These are phyloP conservation scores for Diadema setosum DNA, from an alignment of 35 echinoderm and acorn worm genomes.

Conservation along the genomic window DNA sequence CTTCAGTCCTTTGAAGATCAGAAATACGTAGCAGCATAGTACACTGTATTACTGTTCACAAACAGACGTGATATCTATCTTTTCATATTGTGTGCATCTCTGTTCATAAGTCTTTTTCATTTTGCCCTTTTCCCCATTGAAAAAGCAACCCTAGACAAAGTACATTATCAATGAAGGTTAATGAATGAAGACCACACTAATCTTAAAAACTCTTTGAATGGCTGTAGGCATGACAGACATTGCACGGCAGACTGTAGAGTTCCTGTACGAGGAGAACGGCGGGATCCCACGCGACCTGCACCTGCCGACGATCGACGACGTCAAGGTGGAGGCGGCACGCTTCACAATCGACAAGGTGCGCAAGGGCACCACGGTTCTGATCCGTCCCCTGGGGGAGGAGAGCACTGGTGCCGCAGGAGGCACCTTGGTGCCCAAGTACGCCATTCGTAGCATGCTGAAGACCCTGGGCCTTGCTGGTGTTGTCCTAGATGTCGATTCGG, in stretches of 20 bases:
- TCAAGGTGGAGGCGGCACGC: conserved; percentile 67
- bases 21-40: no score
- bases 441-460: conserved; percentile 69
- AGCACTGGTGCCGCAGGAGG: conserved; percentile 36
- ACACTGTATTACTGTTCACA: no score
- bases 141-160: no score
- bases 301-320: conserved; percentile 78
- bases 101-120: no score
- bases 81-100: no score
- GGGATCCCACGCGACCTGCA: conserved; percentile 77
- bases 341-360: conserved; percentile 80
- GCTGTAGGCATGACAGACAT: conserved; percentile 81
- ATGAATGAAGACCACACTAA: no score
- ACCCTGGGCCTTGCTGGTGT: conserved; percentile 63
- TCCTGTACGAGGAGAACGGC: conserved; percentile 79
- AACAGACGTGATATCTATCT: no score
- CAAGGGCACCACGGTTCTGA: conserved; percentile 60
- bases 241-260: conserved; percentile 75
- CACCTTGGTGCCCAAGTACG: conserved; percentile 72
- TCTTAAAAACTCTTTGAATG: no score
- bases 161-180: no score
- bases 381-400: conserved; percentile 45
- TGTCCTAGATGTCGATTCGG: conserved; percentile 78
- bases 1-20: no score
- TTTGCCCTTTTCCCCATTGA: no score